These are phyloP conservation scores for Ophion slaviceki DNA, from an alignment of 2,888 invertebrate species.

Conservation along the genomic window DNA sequence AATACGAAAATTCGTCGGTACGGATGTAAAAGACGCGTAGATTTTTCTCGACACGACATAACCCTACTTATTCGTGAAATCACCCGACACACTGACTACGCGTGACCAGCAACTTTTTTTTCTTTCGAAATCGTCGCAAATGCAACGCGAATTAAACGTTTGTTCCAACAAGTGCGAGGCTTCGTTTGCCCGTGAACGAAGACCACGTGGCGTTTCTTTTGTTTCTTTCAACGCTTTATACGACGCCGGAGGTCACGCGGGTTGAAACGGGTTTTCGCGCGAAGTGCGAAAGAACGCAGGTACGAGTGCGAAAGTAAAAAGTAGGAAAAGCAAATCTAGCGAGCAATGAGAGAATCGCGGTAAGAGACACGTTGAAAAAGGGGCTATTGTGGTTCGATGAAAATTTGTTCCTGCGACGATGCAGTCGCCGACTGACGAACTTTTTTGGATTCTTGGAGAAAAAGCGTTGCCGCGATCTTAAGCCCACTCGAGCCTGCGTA, in stretches of 20 bases:
- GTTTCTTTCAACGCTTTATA: neutral
- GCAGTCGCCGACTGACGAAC: neutral
- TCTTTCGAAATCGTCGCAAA: neutral
- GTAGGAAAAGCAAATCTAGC: neutral
- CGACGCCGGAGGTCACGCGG: neutral
- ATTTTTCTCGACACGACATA: neutral
- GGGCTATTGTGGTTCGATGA: neutral
- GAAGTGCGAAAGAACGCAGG: neutral
- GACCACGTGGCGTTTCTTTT: neutral
- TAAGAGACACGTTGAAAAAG: neutral
- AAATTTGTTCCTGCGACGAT: neutral
- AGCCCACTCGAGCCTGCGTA: neutral
- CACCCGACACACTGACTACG: neutral
- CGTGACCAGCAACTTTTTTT: neutral
- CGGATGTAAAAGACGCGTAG: neutral
- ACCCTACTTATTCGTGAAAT: conserved; percentile 13
- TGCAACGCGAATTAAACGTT: neutral
- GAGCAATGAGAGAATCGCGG: neutral
- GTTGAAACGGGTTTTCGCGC: neutral
- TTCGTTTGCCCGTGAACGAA: neutral
- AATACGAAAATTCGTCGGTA: neutral
- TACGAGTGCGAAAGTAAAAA: too few relatives aligned
- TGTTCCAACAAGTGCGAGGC: too few relatives aligned
- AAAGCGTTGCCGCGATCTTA: neutral
- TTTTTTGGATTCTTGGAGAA: neutral